A percentile compares a stretch with the other conserved stretches of the same genome.
Conservation (phyloP, 2,797 vertebrate species). For the Ambastaia sidthimunki region DNA sequence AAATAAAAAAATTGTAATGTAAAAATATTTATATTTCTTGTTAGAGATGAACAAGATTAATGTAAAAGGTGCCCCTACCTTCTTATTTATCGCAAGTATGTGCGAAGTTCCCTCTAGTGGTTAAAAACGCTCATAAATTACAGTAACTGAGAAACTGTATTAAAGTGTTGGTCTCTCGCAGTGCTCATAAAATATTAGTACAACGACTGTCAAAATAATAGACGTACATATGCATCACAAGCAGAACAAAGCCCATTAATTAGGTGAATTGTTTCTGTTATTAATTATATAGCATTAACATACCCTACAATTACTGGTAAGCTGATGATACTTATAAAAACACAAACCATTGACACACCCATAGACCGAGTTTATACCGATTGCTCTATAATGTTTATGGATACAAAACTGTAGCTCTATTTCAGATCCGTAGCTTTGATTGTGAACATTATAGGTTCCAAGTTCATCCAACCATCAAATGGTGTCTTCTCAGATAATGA, state of each 20-base stretch:
- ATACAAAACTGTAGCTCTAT: not conserved
- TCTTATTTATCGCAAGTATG: not conserved
- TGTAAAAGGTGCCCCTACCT: no score
- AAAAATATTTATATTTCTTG: no score
- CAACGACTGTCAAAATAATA: not conserved
- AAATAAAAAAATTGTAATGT: no score
- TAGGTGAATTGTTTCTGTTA: conserved; percentile 5
- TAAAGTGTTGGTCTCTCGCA: not conserved
- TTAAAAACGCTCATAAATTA: conserved; percentile 8
- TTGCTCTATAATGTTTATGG: not conserved
- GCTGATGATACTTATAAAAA: not conserved
- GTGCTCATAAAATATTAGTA: conserved; percentile 16
- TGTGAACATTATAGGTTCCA: not conserved
- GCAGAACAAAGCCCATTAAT: not conserved
- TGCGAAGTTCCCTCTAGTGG: conserved; percentile 30
- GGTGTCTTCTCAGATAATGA: not conserved
- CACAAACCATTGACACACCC: not conserved
- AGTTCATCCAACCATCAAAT: not conserved
- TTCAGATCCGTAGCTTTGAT: not conserved
- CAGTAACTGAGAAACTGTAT: not conserved
- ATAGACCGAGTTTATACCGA: not conserved
- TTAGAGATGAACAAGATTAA: no score
- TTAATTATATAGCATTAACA: not conserved
- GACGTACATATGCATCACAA: not conserved
- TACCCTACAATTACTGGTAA: not conserved